phyloP scores from a whole-genome alignment of 2,113 vertebrate genomes.

The Rhinolophus sinicus region DNA sequence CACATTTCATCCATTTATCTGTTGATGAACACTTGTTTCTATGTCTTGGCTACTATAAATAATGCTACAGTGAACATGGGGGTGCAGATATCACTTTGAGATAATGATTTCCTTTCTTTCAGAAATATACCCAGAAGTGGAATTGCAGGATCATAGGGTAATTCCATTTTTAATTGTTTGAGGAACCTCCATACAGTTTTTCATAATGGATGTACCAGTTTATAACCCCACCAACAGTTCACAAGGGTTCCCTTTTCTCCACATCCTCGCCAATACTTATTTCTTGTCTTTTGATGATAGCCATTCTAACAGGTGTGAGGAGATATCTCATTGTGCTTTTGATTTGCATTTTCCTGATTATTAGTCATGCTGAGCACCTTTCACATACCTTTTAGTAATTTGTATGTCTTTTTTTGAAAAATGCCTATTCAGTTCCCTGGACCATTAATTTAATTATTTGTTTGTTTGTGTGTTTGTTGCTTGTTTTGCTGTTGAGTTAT shows the following conservation, averaged over 20 bases:
- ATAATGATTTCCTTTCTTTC: not conserved
- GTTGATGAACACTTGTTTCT: not conserved
- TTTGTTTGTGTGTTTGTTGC: not conserved
- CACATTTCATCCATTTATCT: not conserved
- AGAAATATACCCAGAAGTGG: not conserved
- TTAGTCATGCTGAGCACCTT: not conserved
- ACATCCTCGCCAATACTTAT: not conserved
- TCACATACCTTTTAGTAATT: not conserved
- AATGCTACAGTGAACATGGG: not conserved
- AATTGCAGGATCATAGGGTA: not conserved
- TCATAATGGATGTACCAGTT: not conserved
- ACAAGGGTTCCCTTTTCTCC: not conserved
- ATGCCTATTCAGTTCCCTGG: not conserved
- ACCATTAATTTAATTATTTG: not conserved
- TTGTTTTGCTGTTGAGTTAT: not conserved
- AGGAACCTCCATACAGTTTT: not conserved
- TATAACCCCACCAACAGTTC: not conserved
- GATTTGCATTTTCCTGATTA: not conserved
- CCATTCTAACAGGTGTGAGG: not conserved
- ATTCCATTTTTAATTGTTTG: not conserved
- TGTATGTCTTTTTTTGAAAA: not conserved
- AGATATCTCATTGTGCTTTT: not conserved
- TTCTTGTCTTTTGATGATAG: not conserved
- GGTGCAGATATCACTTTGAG: no score
- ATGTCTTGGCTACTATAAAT: not conserved